Evolutionary conservation across 2,797 vertebrate species (phyloP).

Genomic region (Acanthurus tractus): DNA sequence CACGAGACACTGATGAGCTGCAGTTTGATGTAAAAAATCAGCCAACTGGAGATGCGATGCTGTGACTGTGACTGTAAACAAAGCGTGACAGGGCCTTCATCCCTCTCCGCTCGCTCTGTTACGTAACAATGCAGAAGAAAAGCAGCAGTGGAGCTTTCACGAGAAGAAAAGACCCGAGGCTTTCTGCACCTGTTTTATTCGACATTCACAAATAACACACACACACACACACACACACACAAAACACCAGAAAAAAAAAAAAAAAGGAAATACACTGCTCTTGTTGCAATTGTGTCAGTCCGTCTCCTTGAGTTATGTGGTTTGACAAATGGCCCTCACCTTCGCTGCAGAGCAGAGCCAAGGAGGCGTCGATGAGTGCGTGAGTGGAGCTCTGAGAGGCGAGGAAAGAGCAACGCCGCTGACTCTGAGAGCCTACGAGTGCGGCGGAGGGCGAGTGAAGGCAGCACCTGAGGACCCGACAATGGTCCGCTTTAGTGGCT

Average conservation of each 20-base stretch:
- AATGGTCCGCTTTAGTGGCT: conserved; percentile 48
- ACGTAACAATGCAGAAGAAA: conserved; percentile 55
- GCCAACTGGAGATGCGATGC: conserved; percentile 29
- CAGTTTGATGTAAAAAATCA: conserved; percentile 34
- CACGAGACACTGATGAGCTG: conserved; percentile 52
- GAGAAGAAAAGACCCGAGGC: conserved; percentile 34
- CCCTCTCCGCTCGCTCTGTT: conserved; percentile 28
- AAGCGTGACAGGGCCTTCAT: conserved; percentile 53
- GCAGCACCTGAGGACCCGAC: conserved; percentile 68
- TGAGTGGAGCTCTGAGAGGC: conserved; percentile 54
- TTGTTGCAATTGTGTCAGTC: conserved; percentile 25
- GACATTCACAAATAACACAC: conserved; percentile 63
- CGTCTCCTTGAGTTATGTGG: conserved; percentile 45
- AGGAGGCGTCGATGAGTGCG: conserved; percentile 22
- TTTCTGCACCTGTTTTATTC: conserved; percentile 77
- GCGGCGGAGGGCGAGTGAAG: conserved; percentile 46
- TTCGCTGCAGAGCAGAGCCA: conserved; percentile 40
- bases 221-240: conserved; percentile 41
- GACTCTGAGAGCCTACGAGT: conserved; percentile 53
- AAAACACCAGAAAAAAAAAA: conserved; percentile 18
- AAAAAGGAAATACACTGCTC: conserved; percentile 47
- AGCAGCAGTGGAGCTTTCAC: conserved; percentile 36
- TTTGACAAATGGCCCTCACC: conserved; percentile 68
- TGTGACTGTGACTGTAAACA: conserved; percentile 48
- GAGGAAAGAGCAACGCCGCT: conserved; percentile 35